These are phyloP conservation scores for Halcyon badia DNA, from an alignment of 2,797 vertebrate genomes.

Conservation along the genomic window DNA sequence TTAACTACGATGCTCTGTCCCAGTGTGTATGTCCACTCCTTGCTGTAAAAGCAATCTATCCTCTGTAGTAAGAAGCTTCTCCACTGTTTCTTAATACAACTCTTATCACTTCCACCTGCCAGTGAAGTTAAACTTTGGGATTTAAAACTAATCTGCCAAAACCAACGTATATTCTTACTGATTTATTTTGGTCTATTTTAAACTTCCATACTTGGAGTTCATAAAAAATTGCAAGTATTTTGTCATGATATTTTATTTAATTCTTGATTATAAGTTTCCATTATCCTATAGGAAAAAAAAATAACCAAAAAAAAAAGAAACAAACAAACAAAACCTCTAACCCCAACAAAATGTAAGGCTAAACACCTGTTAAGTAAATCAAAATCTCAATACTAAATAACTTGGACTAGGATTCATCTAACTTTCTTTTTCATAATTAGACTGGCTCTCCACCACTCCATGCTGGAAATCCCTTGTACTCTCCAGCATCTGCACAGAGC, in stretches of 20 bases:
- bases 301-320: background rate
- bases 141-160: background rate
- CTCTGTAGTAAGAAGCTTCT: background rate
- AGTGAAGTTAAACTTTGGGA: background rate
- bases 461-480: background rate
- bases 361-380: background rate
- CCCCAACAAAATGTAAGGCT: background rate
- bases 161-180: background rate
- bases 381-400: background rate
- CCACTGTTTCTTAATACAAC: background rate
- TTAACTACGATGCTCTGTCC: background rate
- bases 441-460: background rate
- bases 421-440: background rate
- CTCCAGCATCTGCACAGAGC: background rate
- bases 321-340: fast-evolving
- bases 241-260: background rate
- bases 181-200: background rate
- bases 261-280: background rate
- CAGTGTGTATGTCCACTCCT: background rate
- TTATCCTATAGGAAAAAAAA: background rate
- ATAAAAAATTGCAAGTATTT: background rate
- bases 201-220: background rate
- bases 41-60: background rate
- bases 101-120: background rate
- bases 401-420: background rate